phyloP scores from a whole-genome alignment of 1,140 invertebrate species.

The Anastatus disparis region DNA sequence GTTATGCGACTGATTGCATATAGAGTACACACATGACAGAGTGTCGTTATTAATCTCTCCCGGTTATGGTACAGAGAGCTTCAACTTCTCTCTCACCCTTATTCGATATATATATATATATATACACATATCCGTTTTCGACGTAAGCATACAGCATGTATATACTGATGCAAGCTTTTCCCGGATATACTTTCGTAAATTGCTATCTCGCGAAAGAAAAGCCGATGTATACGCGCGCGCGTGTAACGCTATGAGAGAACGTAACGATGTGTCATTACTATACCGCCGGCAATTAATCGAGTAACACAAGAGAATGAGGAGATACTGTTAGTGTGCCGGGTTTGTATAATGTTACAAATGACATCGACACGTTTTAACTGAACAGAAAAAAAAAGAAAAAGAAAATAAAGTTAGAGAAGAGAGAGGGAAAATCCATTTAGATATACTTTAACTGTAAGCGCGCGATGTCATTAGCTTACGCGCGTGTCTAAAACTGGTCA shows the following conservation, averaged over 20 bases:
- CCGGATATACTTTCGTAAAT: conserved; percentile 37
- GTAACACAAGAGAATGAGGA: conserved; percentile 16
- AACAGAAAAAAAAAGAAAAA: too few relatives aligned
- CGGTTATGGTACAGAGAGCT: not conserved
- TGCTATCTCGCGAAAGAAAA: conserved; percentile 24
- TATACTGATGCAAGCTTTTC: conserved; percentile 28
- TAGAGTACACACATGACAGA: conserved; percentile 27
- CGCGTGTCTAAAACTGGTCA: conserved; percentile 34
- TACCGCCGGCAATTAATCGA: conserved; percentile 55
- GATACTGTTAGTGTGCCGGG: not conserved
- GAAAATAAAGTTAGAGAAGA: not conserved
- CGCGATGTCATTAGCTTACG: conserved; percentile 34
- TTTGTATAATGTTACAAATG: conserved; percentile 55
- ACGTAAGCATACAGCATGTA: not conserved
- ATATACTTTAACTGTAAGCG: too few relatives aligned
- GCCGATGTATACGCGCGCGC: conserved; percentile 8
- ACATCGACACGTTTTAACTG: too few relatives aligned
- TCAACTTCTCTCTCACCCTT: not conserved
- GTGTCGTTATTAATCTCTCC: conserved; percentile 39
- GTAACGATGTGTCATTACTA: conserved; percentile 51
- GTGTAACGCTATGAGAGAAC: conserved; percentile 20
- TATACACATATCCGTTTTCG: conserved; percentile 31
- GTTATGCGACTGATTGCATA: conserved; percentile 9
- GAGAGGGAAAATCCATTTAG: conserved; percentile 36
- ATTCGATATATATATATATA: not conserved